Evolutionary conservation across 1,140 invertebrate species (phyloP).

Genomic region (Eufriesea mexicana): DNA sequence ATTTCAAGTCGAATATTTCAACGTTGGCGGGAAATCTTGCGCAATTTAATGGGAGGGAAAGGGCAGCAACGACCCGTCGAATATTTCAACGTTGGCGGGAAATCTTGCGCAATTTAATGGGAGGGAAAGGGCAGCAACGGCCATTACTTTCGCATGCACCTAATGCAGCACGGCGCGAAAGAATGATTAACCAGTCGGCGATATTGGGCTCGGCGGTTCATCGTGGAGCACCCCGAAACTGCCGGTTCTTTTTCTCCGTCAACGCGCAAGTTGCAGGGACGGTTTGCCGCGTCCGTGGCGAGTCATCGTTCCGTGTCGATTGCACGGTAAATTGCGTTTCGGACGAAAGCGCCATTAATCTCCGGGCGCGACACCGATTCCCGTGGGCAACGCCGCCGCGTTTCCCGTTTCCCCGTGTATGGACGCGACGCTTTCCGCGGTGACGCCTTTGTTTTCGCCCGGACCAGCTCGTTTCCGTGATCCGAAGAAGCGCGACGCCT

Average conservation of each 20-base stretch:
- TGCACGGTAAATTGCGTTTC: slow-evolving; percentile 65
- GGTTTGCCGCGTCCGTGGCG: slow-evolving; percentile 29
- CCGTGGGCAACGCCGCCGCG: slow-evolving; percentile 24
- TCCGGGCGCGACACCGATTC: slow-evolving; percentile 47
- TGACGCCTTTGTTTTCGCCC: slow-evolving; percentile 46
- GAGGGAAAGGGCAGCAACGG: too few species aligned
- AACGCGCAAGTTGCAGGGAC: not conserved
- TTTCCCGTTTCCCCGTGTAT: slow-evolving; percentile 32
- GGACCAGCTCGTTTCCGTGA: slow-evolving; percentile 25
- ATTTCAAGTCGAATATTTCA: too few species aligned
- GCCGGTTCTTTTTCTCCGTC: slow-evolving; percentile 34
- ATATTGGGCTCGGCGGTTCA: not conserved
- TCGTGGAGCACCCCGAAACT: not conserved
- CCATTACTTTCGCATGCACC: not conserved
- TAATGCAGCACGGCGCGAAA: not conserved
- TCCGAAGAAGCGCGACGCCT: slow-evolving; percentile 23
- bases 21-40: too few species aligned
- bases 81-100: too few species aligned
- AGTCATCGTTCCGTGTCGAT: slow-evolving; percentile 65
- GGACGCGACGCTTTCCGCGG: slow-evolving; percentile 21
- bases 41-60: too few species aligned
- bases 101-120: too few species aligned
- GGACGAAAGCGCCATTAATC: slow-evolving; percentile 63
- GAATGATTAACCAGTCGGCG: slow-evolving; percentile 20
- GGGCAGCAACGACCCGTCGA: too few species aligned